Evolutionary conservation across 2,113 vertebrate species (phyloP).

Genomic region (Calidris pygmaea): DNA sequence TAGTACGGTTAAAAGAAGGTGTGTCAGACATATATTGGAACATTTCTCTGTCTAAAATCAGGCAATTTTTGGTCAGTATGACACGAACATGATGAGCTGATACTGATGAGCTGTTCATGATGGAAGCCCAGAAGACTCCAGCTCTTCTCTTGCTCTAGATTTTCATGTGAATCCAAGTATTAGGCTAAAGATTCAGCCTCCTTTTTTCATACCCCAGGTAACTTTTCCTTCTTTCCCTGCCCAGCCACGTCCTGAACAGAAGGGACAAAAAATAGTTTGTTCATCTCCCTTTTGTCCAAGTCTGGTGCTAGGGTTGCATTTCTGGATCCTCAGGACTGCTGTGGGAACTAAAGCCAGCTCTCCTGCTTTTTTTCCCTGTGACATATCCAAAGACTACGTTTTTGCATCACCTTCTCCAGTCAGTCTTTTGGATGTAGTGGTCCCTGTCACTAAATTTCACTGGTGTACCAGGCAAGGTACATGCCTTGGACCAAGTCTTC

Average conservation of each 20-base stretch:
- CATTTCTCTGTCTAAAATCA: not conserved
- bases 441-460: not conserved
- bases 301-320: not conserved
- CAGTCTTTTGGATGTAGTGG: not conserved
- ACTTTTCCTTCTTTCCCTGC: not conserved
- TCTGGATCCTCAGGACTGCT: not conserved
- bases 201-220: not conserved
- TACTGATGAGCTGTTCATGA: not conserved
- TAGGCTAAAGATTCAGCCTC: not conserved
- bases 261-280: not conserved
- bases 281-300: not conserved
- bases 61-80: not conserved
- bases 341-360: not conserved
- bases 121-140: not conserved
- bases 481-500: not conserved
- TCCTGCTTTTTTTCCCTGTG: not conserved
- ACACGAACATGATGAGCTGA: not conserved
- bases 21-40: not conserved
- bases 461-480: not conserved
- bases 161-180: not conserved
- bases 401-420: not conserved
- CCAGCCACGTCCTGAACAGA: fast-evolving
- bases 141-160: not conserved
- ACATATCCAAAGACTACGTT: fast-evolving
- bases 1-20: not conserved